Base-by-base conservation (phyloP, 2,797 vertebrate genomes). In the Gastrophryne carolinensis region DNA sequence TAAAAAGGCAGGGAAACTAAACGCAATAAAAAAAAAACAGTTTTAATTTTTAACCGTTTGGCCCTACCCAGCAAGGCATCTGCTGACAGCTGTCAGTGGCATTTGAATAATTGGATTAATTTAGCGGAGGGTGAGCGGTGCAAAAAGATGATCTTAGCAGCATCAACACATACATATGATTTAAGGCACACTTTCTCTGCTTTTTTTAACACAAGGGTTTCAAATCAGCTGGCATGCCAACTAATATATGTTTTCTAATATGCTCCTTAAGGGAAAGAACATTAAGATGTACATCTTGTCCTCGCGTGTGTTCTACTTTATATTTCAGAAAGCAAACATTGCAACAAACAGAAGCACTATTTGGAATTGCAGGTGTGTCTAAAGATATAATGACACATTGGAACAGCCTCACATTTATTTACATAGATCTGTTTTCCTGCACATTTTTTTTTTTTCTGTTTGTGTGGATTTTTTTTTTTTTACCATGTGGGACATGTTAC, bases 21-120 rank as follows among this genome's bases (percentile, higher is more conserved):
- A 92, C 82, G 91, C 89, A 89, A 78, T 89, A 89, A 90, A 92
- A 94, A 89, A 89, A 90, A 92, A 94, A 89, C 89, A 90, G 87
- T 91, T 91, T 92, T 92, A 93, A 92, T 93, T 93, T 92, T 92
- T 92, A 91, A 92, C 89, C 88, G 85, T 89, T 91, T 89, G 88
- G 86, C 86, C 87, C 81, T 52, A 84, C 89, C 90, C 85, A 88
- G 89, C 83, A 87, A 92, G 84, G 85, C 81, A 75, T 85, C 81
- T 84, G 87, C 83, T 93, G 91, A 91, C 92, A 94, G 90, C 87
- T 91, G 87, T 91, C 91, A 92, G 88, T 91, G 91, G 90, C 88
- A 93, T 94, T 94, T 92, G 91, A 92, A 93, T 94, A 94, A 94
- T 93, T 93, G 91, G 91, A 91, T 92, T 94, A 93, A 93, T 93